A percentile compares a stretch with the other conserved stretches of the same genome.
Conservation (phyloP, 1,140 invertebrate genomes). For the Philopotamus ludificatus region DNA sequence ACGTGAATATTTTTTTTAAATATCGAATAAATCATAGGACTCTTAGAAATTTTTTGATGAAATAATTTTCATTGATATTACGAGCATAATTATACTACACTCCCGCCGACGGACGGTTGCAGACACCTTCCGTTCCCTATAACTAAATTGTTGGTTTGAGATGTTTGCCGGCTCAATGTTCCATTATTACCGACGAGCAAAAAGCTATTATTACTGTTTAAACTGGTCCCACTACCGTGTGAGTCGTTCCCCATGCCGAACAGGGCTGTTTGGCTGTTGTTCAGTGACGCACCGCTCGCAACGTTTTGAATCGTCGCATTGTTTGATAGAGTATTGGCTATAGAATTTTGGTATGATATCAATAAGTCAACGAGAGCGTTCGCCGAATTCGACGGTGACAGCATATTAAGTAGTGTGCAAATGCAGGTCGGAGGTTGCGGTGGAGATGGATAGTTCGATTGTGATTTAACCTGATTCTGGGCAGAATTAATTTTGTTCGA, state of each 20-base stretch:
- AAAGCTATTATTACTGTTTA: slow-evolving; percentile 36
- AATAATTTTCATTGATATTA: too few species aligned
- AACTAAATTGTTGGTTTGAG: slow-evolving; percentile 30
- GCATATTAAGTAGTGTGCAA: slow-evolving; percentile 51
- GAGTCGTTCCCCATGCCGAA: slow-evolving; percentile 34
- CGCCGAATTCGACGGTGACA: slow-evolving; percentile 50
- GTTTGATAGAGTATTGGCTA: slow-evolving; percentile 35
- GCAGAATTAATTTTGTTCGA: slow-evolving; percentile 43
- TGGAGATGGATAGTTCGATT: slow-evolving; percentile 31
- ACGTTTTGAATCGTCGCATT: slow-evolving; percentile 22
- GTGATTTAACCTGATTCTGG: slow-evolving; percentile 13
- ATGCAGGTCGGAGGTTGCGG: slow-evolving; percentile 48
- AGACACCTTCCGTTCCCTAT: slow-evolving; percentile 35
- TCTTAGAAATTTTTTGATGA: too few species aligned
- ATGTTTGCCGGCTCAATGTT: slow-evolving; percentile 19
- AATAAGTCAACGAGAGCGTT: slow-evolving; percentile 53
- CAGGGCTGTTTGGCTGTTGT: slow-evolving; percentile 33
- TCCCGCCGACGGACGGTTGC: slow-evolving; percentile 30
- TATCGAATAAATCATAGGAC: too few species aligned
- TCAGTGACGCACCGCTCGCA: slow-evolving; percentile 17
- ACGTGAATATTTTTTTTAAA: too few species aligned
- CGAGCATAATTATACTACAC: slow-evolving; percentile 36
- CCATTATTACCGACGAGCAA: slow-evolving; percentile 20
- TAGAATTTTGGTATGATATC: slow-evolving; percentile 49
- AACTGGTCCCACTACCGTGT: slow-evolving; percentile 37